These are phyloP conservation scores for Julus scanicus DNA, from an alignment of 2,888 invertebrate genomes.

Conservation along the genomic window DNA sequence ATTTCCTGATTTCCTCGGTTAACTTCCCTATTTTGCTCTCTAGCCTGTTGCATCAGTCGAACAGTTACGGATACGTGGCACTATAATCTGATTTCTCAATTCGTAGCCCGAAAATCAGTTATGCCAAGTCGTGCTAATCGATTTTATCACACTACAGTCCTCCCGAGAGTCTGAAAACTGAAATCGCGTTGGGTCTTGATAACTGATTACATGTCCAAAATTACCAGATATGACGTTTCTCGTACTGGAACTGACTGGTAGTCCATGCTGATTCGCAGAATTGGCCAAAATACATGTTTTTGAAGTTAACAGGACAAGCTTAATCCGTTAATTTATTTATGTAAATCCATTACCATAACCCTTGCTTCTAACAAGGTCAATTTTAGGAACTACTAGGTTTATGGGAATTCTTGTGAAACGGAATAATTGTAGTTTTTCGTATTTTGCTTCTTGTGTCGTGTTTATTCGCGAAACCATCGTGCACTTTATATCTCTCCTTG, in stretches of 20 bases:
- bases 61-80: not conserved
- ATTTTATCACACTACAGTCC: not conserved
- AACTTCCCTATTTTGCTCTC: not conserved
- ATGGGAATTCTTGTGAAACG: too few relatives aligned
- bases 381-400: too few relatives aligned
- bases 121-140: not conserved
- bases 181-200: not conserved
- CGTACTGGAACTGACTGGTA: not conserved
- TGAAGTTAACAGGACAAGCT: not conserved
- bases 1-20: not conserved
- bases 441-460: too few relatives aligned
- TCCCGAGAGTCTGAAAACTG: too few relatives aligned
- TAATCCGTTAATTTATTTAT: not conserved
- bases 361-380: not conserved
- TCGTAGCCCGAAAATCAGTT: not conserved
- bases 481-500: not conserved
- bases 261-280: not conserved
- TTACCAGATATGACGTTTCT: not conserved
- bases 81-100: not conserved
- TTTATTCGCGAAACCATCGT: too few relatives aligned
- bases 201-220: not conserved
- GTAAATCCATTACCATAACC: not conserved
- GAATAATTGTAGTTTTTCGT: too few relatives aligned
- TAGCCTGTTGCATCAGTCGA: not conserved
- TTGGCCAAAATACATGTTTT: not conserved